Evolutionary conservation across 2,113 vertebrate genomes (phyloP).

Genomic region (Colaptes auratus): DNA sequence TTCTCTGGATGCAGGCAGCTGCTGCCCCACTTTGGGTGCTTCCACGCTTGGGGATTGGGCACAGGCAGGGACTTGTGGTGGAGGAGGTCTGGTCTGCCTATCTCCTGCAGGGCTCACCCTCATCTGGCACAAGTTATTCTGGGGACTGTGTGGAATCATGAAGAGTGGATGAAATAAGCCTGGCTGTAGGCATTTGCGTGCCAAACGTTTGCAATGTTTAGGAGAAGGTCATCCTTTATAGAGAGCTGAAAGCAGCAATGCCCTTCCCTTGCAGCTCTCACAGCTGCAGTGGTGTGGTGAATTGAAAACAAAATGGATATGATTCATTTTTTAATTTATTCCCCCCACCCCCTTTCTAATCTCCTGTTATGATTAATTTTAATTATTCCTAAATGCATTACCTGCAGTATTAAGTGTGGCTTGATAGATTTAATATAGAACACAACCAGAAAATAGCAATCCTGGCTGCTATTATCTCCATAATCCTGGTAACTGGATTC

Average conservation of each 20-base stretch:
- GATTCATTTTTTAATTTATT: neutral
- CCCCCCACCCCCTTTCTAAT: neutral
- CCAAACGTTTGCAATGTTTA: neutral
- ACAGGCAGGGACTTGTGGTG: accelerated
- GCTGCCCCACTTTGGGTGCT: neutral
- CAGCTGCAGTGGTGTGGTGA: neutral
- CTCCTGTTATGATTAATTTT: neutral
- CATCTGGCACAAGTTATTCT: neutral
- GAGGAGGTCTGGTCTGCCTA: neutral
- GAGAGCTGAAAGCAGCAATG: neutral
- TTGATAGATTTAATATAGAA: neutral
- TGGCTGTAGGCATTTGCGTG: neutral
- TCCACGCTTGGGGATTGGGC: neutral
- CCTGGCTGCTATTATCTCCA: neutral
- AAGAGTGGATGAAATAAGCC: neutral
- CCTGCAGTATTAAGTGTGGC: neutral
- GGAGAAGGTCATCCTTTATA: neutral
- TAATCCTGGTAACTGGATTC: slow-evolving; percentile 39
- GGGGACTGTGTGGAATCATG: neutral
- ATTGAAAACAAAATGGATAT: neutral
- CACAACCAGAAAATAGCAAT: neutral
- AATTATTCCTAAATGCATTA: slow-evolving; percentile 25
- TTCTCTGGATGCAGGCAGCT: neutral
- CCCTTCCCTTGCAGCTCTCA: neutral
- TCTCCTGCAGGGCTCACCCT: neutral